Base-by-base conservation (phyloP, 1,140 invertebrate species). In the Conus ventricosus region DNA sequence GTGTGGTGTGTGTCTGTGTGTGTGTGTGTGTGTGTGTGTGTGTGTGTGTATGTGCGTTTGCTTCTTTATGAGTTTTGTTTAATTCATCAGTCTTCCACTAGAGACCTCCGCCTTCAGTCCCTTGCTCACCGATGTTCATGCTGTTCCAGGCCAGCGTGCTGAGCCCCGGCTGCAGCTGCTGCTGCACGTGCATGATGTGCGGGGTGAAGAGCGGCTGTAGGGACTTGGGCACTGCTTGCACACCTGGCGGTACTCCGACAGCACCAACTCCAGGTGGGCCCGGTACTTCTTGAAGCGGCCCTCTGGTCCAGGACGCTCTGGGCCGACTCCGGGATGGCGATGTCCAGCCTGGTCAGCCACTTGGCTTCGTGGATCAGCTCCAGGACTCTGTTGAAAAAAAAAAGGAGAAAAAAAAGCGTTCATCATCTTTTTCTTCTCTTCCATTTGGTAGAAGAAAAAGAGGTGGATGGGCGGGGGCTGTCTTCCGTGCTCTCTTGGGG, bases 131-230 rank as follows among this genome's bases (percentile, higher is more conserved):
- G 86, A 95, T 95, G 92, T 95, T 95, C 93, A 95, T 94, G 90
- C 95, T 95, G 90, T 95, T 95, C 95, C 95, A 95, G 55, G 94
- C 93, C 20, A 95, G 90, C 51, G 94, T 95, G 87, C 88, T 93
- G 20, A 95, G 91, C 6, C 95, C 95, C 23, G 94, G 94, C 83
- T 95, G 94, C 85, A 95, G 91, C 86, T 94, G 93, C 53, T 93
- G 92, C n/a, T 94, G 91, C 13, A 94, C 93, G 90, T 91, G 89
- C 25, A 92, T 90, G 54, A 93, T 92, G 87, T 95, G 94, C 23
- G 93, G 90, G 8, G 89, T 88, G 82, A 95, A 95, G 85, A 95
- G 90, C 11, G 92, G 91, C 82, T 90, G 78, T 11, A 95, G 90
- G 39, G 91, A 89, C 51, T 90, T 89, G 20, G 94, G 95, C 55